Evolutionary conservation across 2,797 vertebrate genomes (phyloP).

Genomic region (Sebastes dallii): DNA sequence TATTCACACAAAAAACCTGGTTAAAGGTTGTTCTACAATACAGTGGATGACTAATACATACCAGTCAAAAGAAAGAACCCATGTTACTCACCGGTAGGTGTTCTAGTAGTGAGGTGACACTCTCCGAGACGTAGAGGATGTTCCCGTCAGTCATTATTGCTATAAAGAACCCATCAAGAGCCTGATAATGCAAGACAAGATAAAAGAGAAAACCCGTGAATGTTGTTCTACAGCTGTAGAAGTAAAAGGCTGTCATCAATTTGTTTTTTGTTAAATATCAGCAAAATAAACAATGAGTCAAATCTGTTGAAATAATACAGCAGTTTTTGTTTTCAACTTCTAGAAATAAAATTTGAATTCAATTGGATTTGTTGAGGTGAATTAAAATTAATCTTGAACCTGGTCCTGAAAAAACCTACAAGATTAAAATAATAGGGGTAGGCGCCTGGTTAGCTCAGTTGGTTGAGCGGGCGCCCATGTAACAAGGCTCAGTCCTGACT

Average conservation of each 20-base stretch:
- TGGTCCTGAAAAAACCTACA: background rate
- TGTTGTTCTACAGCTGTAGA: background rate
- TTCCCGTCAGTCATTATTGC: conserved; percentile 99
- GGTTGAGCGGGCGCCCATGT: too few relatives aligned
- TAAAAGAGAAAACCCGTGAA: background rate
- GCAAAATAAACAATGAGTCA: background rate
- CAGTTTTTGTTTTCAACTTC: background rate
- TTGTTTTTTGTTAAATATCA: background rate
- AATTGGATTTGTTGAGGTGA: background rate
- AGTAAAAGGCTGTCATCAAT: background rate
- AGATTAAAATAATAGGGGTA: background rate
- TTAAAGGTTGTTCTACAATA: background rate
- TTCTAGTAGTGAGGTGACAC: conserved; percentile 95
- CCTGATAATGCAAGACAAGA: conserved; percentile 75
- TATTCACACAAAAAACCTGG: background rate
- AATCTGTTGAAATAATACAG: background rate
- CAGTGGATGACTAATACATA: background rate
- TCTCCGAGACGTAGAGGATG: conserved; percentile 97
- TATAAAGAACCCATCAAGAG: conserved; percentile 98
- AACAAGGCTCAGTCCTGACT: too few relatives aligned
- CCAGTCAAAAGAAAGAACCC: background rate
- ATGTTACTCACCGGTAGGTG: conserved; percentile 93
- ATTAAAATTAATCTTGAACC: background rate
- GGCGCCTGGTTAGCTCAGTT: too few relatives aligned
- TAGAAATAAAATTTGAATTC: background rate